These are phyloP conservation scores for Ranitomeya imitator DNA, from an alignment of 2,113 vertebrate genomes.

Conservation along the genomic window DNA sequence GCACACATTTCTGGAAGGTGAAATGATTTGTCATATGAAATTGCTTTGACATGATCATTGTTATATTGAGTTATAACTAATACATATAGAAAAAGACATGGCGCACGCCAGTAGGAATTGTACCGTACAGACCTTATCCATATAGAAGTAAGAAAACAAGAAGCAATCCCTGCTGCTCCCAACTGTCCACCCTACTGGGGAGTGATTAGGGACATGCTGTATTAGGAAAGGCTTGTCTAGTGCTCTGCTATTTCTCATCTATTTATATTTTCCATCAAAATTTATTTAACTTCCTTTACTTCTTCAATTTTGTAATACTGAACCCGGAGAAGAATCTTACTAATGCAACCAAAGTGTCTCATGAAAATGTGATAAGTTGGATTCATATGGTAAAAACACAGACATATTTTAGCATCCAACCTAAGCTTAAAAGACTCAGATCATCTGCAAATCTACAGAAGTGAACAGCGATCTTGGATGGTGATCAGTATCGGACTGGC, in stretches of 20 bases:
- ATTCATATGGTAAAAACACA: not conserved
- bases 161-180: not conserved
- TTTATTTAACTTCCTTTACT: not conserved
- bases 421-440: too few relatives aligned
- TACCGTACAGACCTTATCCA: not conserved
- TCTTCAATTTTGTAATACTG: not conserved
- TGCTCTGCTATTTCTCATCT: not conserved
- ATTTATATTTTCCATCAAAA: not conserved
- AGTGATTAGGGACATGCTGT: not conserved
- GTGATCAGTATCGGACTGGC: too few relatives aligned
- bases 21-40: constrained; percentile 61
- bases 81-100: too few relatives aligned
- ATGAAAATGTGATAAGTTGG: not conserved
- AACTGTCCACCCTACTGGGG: not conserved
- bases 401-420: not conserved
- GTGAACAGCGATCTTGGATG: too few relatives aligned
- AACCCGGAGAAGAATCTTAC: not conserved
- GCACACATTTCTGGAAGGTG: constrained; percentile 86
- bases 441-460: too few relatives aligned
- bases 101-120: too few relatives aligned
- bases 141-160: not conserved
- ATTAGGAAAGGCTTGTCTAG: not conserved
- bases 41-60: not conserved
- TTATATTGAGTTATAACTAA: not conserved
- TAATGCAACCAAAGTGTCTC: not conserved